Conservation (phyloP, 2,797 vertebrate species). For the Crocodylus rhombifer region DNA sequence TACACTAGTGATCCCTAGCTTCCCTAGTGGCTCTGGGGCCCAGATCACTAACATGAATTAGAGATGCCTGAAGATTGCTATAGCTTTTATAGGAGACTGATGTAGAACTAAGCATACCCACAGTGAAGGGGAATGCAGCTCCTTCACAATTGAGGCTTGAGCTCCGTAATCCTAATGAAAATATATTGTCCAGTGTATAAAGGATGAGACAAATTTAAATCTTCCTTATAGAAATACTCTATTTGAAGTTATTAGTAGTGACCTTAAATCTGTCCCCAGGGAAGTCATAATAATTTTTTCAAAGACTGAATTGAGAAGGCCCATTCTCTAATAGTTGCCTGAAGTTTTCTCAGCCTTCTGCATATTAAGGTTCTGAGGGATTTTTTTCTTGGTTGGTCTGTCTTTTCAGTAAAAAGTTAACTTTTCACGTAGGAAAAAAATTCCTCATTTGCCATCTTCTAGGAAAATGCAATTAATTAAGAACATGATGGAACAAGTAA, state of each 20-base stretch:
- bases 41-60: not conserved
- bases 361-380: not conserved
- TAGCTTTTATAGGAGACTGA: not conserved
- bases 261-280: not conserved
- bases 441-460: not conserved
- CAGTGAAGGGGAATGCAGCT: not conserved
- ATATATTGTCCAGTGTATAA: not conserved
- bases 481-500: not conserved
- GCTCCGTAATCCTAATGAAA: not conserved
- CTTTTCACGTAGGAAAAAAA: not conserved
- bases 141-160: not conserved
- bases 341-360: not conserved
- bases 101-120: not conserved
- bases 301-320: not conserved
- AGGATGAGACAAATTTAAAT: not conserved
- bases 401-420: not conserved
- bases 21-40: not conserved
- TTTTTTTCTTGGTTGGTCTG: too few relatives aligned
- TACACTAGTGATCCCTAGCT: not conserved
- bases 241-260: not conserved
- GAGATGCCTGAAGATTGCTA: not conserved
- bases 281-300: not conserved
- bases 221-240: not conserved
- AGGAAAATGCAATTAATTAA: not conserved
- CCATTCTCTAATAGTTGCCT: not conserved